Conservation (phyloP, 2,113 vertebrate genomes). For the Gambusia holbrooki region DNA sequence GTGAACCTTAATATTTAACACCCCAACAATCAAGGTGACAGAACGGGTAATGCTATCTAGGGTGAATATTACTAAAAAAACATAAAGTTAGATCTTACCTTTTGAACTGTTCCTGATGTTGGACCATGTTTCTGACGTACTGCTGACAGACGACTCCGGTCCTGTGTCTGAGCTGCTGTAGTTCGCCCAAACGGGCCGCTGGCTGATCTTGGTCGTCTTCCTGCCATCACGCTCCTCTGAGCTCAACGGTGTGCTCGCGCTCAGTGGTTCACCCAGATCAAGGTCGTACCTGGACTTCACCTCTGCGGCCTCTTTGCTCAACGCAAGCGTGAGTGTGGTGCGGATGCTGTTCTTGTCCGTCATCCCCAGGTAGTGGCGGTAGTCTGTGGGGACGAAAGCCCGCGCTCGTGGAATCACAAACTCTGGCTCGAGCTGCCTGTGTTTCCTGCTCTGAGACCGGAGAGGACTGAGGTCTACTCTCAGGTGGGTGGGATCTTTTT, state of each 20-base stretch:
- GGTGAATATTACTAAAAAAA: background rate
- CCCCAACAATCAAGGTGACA: background rate
- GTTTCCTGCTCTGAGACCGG: constrained; percentile 60
- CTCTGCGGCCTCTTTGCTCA: constrained; percentile 26
- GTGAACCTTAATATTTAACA: background rate
- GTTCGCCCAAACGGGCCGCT: constrained; percentile 38
- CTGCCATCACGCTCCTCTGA: constrained; percentile 55
- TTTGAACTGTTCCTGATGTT: constrained; percentile 60
- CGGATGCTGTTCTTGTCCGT: constrained; percentile 48
- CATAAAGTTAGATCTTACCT: constrained; percentile 58
- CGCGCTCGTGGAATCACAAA: constrained; percentile 62
- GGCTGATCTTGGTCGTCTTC: constrained; percentile 51
- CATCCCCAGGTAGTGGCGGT: constrained; percentile 75
- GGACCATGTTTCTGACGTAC: constrained; percentile 61
- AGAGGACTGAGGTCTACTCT: constrained; percentile 48
- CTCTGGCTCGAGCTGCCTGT: constrained; percentile 53
- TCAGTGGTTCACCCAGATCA: constrained; percentile 38
- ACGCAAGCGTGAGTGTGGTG: constrained; percentile 3
- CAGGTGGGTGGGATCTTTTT: constrained; percentile 47
- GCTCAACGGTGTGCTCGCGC: constrained; percentile 60
- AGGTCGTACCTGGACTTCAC: constrained; percentile 31
- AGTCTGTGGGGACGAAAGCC: constrained; percentile 73
- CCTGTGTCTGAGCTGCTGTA: constrained; percentile 62
- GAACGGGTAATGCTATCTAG: background rate
- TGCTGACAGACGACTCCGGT: constrained; percentile 65